Evolutionary conservation across 2,888 invertebrate species (phyloP).

Genomic region (Phaedon cochleariae): DNA sequence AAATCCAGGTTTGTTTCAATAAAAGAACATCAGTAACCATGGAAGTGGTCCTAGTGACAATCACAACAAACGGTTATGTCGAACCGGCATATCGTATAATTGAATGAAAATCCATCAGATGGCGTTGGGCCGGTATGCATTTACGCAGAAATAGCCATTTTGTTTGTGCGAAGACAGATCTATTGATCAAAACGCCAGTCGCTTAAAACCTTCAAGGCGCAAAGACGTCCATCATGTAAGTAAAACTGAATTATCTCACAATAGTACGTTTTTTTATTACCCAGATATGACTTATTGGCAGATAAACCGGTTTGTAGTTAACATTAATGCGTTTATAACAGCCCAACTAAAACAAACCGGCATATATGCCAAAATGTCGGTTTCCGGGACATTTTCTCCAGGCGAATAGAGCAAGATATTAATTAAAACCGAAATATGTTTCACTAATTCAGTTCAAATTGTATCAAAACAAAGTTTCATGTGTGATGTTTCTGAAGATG

Average conservation of each 20-base stretch:
- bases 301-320: constrained; percentile 18
- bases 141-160: constrained; percentile 6
- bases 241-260: constrained; percentile 21
- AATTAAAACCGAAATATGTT: constrained; percentile 4
- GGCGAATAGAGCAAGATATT: constrained; percentile 5
- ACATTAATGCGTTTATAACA: constrained; percentile 7
- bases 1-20: too few species aligned
- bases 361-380: constrained; percentile 10
- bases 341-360: constrained; percentile 18
- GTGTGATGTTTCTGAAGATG: constrained; percentile 5
- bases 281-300: constrained; percentile 19
- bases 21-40: too few species aligned
- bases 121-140: constrained; percentile 6
- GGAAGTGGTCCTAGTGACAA: too few species aligned
- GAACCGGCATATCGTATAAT: constrained; percentile 12
- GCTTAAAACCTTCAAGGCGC: constrained; percentile 8
- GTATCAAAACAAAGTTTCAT: constrained; percentile 2
- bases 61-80: too few species aligned
- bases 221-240: constrained; percentile 11
- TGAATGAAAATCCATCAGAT: constrained; percentile 8
- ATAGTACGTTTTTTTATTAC: constrained; percentile 18
- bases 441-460: background rate
- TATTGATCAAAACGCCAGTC: constrained; percentile 11
- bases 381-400: background rate
- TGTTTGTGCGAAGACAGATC: constrained; percentile 6